Base-by-base conservation (phyloP, 2,113 vertebrate genomes). In the Hemichromis elongatus region DNA sequence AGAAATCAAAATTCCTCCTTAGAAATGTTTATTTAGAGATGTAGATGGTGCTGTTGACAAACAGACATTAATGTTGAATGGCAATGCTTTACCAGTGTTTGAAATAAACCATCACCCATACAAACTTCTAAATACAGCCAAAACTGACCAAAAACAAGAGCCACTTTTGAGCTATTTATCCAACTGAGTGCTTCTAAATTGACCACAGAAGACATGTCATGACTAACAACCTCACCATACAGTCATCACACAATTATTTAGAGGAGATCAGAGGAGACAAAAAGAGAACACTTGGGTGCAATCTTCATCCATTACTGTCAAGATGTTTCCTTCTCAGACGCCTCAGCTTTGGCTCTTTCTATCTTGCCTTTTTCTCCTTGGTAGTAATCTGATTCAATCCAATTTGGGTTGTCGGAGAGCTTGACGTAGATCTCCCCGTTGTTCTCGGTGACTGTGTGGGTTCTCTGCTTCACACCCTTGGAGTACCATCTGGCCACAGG, bases 401-500 rank as follows among this genome's bases (percentile, higher is more conserved):
- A 95, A 35, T 88, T 42, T 2, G 84, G 81, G 7, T 92, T 16
- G 28, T 94, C 82, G 2, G 97, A 98, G 83, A 98, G 96, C 75
- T 90, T 96, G 88, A 99, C 96, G 33, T 97, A 99, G 85, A 99
- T 80, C 0, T 96, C 96, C 45, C 97, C 97, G 2, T 96, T 93
- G 35, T 89, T 88, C 91, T 97, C 95, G 1, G 92, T 97, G 88
- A 99, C 86, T 1, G 77, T 90, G 91, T 99, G 97, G 89, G 92
- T 95, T 90, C 98, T 96, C 92, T 99, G 98, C 90, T 98, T 99
- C 81, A 97, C 88, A 81, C 98, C 98, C 93, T 97, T 99, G 79
- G 98, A 98, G 82, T 86, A 94, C 98, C 97, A 99, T 83, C 89
- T 93, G 57, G 94, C 87, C 52, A 88, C 93, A 57, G 96, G 90